Base-by-base conservation (phyloP, 2,113 vertebrate genomes). In the Chloropsis cyanopogon region DNA sequence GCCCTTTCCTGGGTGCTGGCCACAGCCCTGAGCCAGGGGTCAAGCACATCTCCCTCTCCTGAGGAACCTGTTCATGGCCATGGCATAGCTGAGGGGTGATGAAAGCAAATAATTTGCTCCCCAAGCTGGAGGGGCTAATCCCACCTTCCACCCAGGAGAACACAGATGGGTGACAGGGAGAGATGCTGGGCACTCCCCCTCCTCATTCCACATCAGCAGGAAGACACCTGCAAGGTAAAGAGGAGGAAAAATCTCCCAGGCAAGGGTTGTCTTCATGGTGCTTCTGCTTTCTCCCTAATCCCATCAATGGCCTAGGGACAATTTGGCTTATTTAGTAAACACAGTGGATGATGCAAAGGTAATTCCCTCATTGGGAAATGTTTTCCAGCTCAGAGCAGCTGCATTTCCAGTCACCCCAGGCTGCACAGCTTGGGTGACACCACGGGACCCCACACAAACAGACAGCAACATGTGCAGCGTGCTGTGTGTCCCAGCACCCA, bases 381-480 rank as follows among this genome's bases (percentile, higher is more conserved):
- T 70, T 82, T 89, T 54, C 28, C 69, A 75, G 54, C 82, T 90
- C 37, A 39, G 49, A 69, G 54, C 41, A 77, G 68, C 42, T 66
- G 46, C 50, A 50, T 86, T 96, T 81, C 50, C 77, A 89, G 26
- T 24, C 56, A 71, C 35, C 46, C 60, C 69, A 42, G 60, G 33
- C 73, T 65, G 42, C 50, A 81, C 14, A 28, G 12, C 70, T 63
- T 14, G 37, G 56, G 52, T 46, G 65, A 61, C 77, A 50, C 35
- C 9, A 7, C 65, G 56, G 31, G 42, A 41, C 6, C 4, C 54
- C 31, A 14, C 41, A 9, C 2, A 37, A 37, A 37, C 23, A 26
- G 35, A 14, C 14, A 69, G 41, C 35, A 54, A 7, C 0, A 0
- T 9, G 28, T 12, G 31, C 50, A 57, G 42, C 0, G 1, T 41